Conservation (phyloP, 2,113 vertebrate species). For the Erpornis zantholeuca region DNA sequence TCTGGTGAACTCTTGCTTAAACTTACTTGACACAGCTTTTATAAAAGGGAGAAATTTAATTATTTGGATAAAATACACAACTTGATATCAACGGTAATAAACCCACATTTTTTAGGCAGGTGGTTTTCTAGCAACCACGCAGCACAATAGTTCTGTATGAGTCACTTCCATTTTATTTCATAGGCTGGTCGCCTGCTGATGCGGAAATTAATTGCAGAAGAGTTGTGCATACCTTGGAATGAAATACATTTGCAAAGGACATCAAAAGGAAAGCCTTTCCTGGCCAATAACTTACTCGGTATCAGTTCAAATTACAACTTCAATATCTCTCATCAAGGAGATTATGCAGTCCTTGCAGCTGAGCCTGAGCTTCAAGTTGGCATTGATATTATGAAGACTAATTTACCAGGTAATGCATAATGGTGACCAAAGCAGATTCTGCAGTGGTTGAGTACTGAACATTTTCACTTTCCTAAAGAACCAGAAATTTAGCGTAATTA, state of each 20-base stretch:
- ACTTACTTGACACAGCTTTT: background rate
- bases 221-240: conserved; percentile 87
- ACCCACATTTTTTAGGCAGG: background rate
- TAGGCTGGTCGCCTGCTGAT: conserved; percentile 92
- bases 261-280: conserved; percentile 88
- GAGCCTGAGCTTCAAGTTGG: conserved; percentile 87
- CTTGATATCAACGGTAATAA: background rate
- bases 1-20: background rate
- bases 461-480: background rate
- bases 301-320: conserved; percentile 79
- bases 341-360: conserved; percentile 91
- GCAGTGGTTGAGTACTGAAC: background rate
- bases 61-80: background rate
- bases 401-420: conserved; percentile 82
- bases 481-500: background rate
- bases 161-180: background rate
- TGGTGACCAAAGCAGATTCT: background rate
- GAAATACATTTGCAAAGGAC: conserved; percentile 85
- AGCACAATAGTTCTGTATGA: background rate
- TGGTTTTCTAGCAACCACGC: background rate
- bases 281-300: conserved; percentile 67
- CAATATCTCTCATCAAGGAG: conserved; percentile 95
- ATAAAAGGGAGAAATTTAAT: background rate
- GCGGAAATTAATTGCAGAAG: conserved; percentile 87
- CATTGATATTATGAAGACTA: conserved; percentile 92